Evolutionary conservation across 2,113 vertebrate genomes (phyloP).

Genomic region (Todiramphus saurophagus): DNA sequence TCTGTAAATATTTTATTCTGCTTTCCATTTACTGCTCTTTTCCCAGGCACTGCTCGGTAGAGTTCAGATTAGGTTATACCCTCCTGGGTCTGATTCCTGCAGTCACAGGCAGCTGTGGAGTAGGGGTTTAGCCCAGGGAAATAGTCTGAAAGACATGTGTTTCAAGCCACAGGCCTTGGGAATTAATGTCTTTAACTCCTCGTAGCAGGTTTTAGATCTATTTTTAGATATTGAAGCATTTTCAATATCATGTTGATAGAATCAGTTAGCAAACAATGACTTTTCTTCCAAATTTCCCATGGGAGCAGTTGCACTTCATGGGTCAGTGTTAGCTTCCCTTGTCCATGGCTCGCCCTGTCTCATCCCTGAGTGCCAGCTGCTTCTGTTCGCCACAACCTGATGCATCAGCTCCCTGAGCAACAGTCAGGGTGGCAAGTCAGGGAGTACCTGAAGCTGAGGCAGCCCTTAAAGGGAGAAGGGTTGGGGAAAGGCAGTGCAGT

Average conservation of each 20-base stretch:
- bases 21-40: background rate
- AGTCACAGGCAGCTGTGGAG: background rate
- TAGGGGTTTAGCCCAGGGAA: background rate
- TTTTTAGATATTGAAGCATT: background rate
- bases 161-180: background rate
- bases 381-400: background rate
- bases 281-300: background rate
- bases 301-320: background rate
- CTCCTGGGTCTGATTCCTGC: background rate
- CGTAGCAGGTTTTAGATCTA: background rate
- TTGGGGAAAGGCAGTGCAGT: background rate
- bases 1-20: background rate
- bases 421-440: fast-evolving
- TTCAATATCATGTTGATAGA: background rate
- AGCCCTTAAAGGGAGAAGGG: background rate
- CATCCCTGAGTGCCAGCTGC: background rate
- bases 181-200: background rate
- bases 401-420: background rate
- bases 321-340: background rate
- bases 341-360: background rate
- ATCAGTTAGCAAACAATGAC: background rate
- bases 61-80: background rate
- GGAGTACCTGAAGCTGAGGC: background rate
- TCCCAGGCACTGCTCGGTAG: background rate
- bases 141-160: background rate